Base-by-base conservation (phyloP, 2,888 invertebrate genomes). In the Tenthredo distinguenda region DNA sequence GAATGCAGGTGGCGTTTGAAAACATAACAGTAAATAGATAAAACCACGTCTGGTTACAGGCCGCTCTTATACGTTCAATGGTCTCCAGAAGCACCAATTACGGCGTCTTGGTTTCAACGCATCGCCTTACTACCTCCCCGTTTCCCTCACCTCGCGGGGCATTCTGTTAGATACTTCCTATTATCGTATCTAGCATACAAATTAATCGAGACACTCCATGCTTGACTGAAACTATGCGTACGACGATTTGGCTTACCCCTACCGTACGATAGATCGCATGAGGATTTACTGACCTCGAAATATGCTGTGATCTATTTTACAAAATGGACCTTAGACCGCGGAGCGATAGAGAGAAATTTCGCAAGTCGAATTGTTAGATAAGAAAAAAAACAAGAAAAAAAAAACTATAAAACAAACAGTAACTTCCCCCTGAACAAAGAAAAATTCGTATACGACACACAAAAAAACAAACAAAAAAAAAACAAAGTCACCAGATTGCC, bases 161-260 rank as follows among this genome's bases (percentile, higher is more conserved):
- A 88, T 87, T 89, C 86, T 85, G 85, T 81, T 87, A 88, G 87
- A 89, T 89, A 90, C 90, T 91, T 91, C 90, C 92, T 92, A 89
- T 88, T 90, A 88, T 87, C 90, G 86, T 86, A 85, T 34, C 86
- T 85, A 81, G 91, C 90, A 92, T 92, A 91, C 88, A 89, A 91
- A 92, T 86, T 87, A 86, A 82, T 18, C 47, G 34, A 55, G 55
- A 77, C 77, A 77, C 50, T 77, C 77, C 77, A 77, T 77, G 55
- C 50, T 77, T 55, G 34, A 31, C 55, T 40, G 55, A 50, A 55
- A 77, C 77, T 77, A 77, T 77, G 55, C 55, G 6, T 18, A 50
- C 34, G 31, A 34, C 77, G 55, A 7, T 68, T 34, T 0, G 21
- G 12, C 34, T 34, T 3, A 62, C 62, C 10, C 26, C 62, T 26